phyloP scores from a whole-genome alignment of 1,140 invertebrate genomes.

The Lysiphlebus fabarum region DNA sequence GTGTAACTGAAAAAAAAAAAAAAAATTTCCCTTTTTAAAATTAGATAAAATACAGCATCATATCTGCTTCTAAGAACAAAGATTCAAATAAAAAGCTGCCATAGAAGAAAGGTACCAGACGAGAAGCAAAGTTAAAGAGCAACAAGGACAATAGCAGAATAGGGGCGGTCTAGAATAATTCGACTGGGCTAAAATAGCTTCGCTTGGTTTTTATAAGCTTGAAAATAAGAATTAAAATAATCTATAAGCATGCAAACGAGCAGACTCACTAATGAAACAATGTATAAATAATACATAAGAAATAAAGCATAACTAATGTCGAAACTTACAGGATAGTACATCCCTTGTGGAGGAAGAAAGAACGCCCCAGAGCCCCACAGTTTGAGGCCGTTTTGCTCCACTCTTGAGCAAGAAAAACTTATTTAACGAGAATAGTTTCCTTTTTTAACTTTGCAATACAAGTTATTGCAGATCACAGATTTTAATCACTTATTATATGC shows the following conservation, averaged over 20 bases:
- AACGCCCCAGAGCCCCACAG: constrained; percentile 90
- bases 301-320: no score
- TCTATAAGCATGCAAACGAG: no score
- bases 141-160: constrained; percentile 30
- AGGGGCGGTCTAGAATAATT: constrained; percentile 21
- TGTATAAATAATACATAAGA: no score
- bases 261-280: no score
- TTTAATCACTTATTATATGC: background rate
- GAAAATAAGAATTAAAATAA: no score
- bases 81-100: constrained; percentile 21
- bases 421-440: constrained; percentile 33
- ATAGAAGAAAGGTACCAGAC: constrained; percentile 10
- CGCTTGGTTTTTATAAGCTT: constrained; percentile 20
- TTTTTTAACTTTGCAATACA: constrained; percentile 19
- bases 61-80: background rate
- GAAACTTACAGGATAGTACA: constrained; percentile 86
- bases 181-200: constrained; percentile 24
- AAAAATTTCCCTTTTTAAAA: no score
- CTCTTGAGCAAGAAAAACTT: constrained; percentile 46
- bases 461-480: background rate
- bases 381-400: constrained; percentile 76
- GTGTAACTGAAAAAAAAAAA: no score
- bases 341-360: constrained; percentile 88
- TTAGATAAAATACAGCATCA: no score
- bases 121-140: constrained; percentile 17